Percentiles rank a stretch among this genome's conserved stretches.
Evolutionary conservation across 2,797 vertebrate genomes (phyloP).

Genomic region (Odontamblyopus rebecca): DNA sequence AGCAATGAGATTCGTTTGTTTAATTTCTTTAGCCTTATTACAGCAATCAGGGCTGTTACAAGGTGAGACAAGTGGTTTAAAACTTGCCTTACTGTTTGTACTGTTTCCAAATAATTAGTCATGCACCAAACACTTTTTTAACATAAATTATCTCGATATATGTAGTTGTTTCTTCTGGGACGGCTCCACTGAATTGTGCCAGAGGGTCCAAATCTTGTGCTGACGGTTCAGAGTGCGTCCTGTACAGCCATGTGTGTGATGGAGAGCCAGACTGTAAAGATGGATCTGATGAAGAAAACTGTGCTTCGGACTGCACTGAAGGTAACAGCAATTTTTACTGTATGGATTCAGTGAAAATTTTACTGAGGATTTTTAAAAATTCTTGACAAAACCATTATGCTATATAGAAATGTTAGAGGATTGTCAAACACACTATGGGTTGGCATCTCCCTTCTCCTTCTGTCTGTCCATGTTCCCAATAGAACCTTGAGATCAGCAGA

Average conservation of each 20-base stretch:
- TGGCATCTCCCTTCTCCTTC: no score
- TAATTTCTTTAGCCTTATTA: slow-evolving; percentile 46
- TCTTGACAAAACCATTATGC: neutral
- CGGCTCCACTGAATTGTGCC: slow-evolving; percentile 55
- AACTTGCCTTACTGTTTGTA: neutral
- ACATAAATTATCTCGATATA: neutral
- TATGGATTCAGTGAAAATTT: no score
- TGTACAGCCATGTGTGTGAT: slow-evolving; percentile 77
- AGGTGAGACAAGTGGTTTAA: slow-evolving; percentile 42
- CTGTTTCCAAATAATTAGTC: neutral
- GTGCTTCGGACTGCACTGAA: slow-evolving; percentile 64
- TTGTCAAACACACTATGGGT: no score
- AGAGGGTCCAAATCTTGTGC: slow-evolving; percentile 67
- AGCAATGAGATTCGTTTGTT: slow-evolving; percentile 55
- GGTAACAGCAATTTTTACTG: slow-evolving; percentile 35
- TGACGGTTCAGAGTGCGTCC: slow-evolving; percentile 76
- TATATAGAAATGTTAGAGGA: no score
- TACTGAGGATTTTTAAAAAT: no score
- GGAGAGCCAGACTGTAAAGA: slow-evolving; percentile 83
- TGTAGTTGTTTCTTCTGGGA: slow-evolving; percentile 38
- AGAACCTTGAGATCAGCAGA: no score
- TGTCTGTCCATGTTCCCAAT: no score
- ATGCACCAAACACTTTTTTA: neutral
- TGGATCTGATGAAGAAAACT: slow-evolving; percentile 83
- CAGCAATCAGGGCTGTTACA: slow-evolving; percentile 30